phyloP scores from a whole-genome alignment of 2,113 vertebrate species.

The Cygnus buccinator region DNA sequence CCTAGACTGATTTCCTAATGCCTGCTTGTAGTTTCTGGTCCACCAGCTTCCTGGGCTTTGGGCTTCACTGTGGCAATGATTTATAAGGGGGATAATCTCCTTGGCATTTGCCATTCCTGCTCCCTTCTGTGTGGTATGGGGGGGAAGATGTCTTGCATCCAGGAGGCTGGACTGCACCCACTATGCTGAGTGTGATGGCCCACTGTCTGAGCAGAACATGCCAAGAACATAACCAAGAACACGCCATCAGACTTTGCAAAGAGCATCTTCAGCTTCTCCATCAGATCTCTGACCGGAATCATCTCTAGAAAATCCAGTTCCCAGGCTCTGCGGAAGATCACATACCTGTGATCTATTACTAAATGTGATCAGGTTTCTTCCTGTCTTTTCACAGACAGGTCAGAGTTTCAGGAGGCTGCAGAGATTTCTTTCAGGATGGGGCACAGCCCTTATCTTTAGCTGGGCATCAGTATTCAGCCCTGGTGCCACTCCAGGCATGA shows the following conservation, averaged over 20 bases:
- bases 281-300: not conserved
- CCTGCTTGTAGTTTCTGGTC: not conserved
- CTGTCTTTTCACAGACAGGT: not conserved
- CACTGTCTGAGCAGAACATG: not conserved
- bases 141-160: not conserved
- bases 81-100: not conserved
- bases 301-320: not conserved
- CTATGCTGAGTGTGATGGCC: not conserved
- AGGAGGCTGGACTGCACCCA: not conserved
- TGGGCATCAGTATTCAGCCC: constrained; percentile 29
- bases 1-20: not conserved
- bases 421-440: constrained; percentile 28
- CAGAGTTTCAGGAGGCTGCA: constrained; percentile 26
- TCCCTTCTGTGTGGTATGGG: not conserved
- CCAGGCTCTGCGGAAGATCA: not conserved
- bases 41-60: not conserved
- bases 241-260: not conserved
- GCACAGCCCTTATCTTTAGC: constrained; percentile 11
- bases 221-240: not conserved
- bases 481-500: constrained; percentile 47
- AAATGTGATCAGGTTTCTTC: not conserved
- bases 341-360: not conserved
- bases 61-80: not conserved
- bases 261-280: not conserved
- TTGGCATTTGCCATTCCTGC: not conserved